Base-by-base conservation (phyloP, 2,113 vertebrate species). In the Sitta europaea region DNA sequence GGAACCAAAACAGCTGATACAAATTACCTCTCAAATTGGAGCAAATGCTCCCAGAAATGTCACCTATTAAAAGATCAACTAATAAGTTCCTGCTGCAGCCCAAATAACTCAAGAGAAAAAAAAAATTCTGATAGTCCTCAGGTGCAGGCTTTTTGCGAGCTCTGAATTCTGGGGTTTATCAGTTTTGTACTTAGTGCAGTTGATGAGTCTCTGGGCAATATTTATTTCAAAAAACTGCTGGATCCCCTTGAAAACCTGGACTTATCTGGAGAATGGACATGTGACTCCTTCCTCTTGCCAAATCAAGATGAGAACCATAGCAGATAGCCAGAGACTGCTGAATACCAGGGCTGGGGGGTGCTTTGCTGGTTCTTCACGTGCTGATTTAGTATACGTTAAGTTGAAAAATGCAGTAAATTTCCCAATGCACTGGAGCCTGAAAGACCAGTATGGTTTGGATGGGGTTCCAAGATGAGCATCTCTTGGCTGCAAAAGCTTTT, bases 41-140 rank as follows among this genome's bases (percentile, higher is more conserved):
- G 80, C 82, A 96, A 94, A 97, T 93, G 86, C 82, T 95, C 70
- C 55, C 57, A 95, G 88, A 94, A 95, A 96, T 94, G 70, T 95
- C 93, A 93, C 85, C 90, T 96, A 96, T 94, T 96, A 96, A 96
- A 95, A 96, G 63, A 97, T 83, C 82, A 87, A 54, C 89, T 97
- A 92, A 94, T 94, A 95, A 96, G 68, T 96, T 97, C 93, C 89
- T 96, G 92, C 77, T 89, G 91, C 36, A 92, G 42, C 83, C 86
- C 83, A 78, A 92, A 94, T 90, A 95, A 74, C 78, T 85, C 58
- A 75, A 76, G 48, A 72, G 0, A 36, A 61, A 91, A 80, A 86
- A 57, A 35, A 68, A 67, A 65, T 3, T 38, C 40, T 66, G 27
- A 38, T 68, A 92, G 54, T 70, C 40, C 75, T 74, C 55, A 84